These are phyloP conservation scores for Acanthurus leucopareius DNA, from an alignment of 2,797 vertebrate genomes.

Conservation along the genomic window DNA sequence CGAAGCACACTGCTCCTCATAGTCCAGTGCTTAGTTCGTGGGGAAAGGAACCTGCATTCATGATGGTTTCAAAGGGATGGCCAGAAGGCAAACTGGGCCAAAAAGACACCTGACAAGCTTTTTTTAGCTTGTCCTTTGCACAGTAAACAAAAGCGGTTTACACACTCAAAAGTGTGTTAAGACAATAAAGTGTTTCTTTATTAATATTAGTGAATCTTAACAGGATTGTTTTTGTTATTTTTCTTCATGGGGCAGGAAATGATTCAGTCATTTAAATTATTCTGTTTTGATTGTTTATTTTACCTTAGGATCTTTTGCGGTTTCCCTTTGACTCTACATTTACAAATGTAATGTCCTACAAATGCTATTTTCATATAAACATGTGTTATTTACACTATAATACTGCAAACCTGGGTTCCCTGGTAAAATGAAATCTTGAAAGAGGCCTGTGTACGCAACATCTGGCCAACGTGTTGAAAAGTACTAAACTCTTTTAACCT, in stretches of 20 bases:
- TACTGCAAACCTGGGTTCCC: slow-evolving; percentile 14
- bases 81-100: background rate
- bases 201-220: slow-evolving; percentile 23
- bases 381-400: background rate
- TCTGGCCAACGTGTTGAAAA: background rate
- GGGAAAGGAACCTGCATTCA: slow-evolving; percentile 3
- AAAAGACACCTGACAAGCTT: background rate
- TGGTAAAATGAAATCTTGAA: background rate
- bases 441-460: background rate
- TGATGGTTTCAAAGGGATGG: slow-evolving; percentile 6
- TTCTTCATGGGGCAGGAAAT: slow-evolving; percentile 6
- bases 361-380: slow-evolving; percentile 26
- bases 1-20: background rate
- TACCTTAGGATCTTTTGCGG: background rate
- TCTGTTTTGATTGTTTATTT: background rate
- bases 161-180: slow-evolving; percentile 15
- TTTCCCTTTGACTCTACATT: slow-evolving; percentile 41
- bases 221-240: background rate
- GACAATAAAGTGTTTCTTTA: slow-evolving; percentile 6
- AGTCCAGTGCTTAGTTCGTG: background rate
- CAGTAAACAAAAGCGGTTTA: background rate
- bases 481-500: background rate
- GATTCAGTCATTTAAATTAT: slow-evolving; percentile 22
- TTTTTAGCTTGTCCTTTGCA: slow-evolving; percentile 23
- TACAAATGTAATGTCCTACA: slow-evolving; percentile 23